phyloP scores from a whole-genome alignment of 2,888 invertebrate species.

The Sphaerophoria rueppellii region DNA sequence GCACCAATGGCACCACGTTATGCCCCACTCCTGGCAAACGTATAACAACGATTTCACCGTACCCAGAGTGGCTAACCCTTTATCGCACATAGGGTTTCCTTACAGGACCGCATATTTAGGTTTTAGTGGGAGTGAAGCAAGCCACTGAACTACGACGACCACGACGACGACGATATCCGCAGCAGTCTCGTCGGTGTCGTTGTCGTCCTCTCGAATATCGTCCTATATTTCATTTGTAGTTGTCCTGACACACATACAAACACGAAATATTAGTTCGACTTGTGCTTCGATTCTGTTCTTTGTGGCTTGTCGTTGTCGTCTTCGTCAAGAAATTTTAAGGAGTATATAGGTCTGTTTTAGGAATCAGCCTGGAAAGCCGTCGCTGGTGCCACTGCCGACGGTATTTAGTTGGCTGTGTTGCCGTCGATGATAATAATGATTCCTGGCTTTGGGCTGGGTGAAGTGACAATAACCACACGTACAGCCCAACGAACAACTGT shows the following conservation, averaged over 20 bases:
- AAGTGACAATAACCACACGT: background rate
- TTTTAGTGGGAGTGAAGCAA: slow-evolving; percentile 82
- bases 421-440: slow-evolving; percentile 57
- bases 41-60: slow-evolving; percentile 72
- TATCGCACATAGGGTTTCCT: slow-evolving; percentile 83
- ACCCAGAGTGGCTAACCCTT: slow-evolving; percentile 83
- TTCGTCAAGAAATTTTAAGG: slow-evolving; percentile 25
- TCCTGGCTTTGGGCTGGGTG: slow-evolving; percentile 12
- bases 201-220: slow-evolving; percentile 47
- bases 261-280: slow-evolving; percentile 47
- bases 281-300: slow-evolving; percentile 30
- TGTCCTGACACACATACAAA: background rate
- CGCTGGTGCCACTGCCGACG: slow-evolving; percentile 9
- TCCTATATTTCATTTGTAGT: slow-evolving; percentile 43
- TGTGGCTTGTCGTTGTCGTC: slow-evolving; percentile 41
- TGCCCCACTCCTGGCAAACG: slow-evolving; percentile 77
- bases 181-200: slow-evolving; percentile 73
- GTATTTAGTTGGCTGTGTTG: slow-evolving; percentile 37
- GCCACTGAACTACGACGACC: slow-evolving; percentile 81
- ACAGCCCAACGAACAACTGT: slow-evolving; percentile 18
- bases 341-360: slow-evolving; percentile 24
- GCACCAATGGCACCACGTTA: slow-evolving; percentile 83
- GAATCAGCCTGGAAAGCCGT: slow-evolving; percentile 27
- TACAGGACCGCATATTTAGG: slow-evolving; percentile 83
- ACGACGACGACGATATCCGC: slow-evolving; percentile 80